Conservation (phyloP, 1,140 invertebrate genomes). For the Formica selysi region DNA sequence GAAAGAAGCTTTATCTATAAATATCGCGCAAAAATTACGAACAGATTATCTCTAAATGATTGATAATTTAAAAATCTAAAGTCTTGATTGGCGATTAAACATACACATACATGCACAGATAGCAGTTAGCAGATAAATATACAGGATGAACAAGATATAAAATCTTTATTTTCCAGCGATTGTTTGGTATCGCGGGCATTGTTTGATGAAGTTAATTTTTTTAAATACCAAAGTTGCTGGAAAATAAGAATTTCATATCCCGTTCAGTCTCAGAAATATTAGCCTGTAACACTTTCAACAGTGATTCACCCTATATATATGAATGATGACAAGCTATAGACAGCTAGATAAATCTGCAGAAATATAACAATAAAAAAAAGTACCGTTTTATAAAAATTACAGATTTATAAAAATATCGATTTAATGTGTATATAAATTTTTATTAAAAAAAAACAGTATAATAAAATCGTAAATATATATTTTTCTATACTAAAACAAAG, state of each 20-base stretch:
- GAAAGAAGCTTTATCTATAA: not conserved
- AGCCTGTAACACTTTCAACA: too few relatives aligned
- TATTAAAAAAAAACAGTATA: not conserved
- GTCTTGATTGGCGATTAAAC: not conserved
- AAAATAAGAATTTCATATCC: too few relatives aligned
- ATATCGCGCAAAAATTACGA: not conserved
- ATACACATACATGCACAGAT: not conserved
- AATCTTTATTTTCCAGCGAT: too few relatives aligned
- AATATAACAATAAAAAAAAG: conserved; percentile 4
- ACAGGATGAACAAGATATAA: not conserved
- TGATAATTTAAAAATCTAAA: not conserved
- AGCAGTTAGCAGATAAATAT: not conserved
- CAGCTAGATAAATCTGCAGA: not conserved
- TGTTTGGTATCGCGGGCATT: too few relatives aligned
- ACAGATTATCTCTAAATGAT: conserved; percentile 8
- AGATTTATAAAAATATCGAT: conserved; percentile 21
- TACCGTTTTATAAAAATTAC: conserved; percentile 23
- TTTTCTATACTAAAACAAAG: not conserved
- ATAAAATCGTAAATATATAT: conserved; percentile 8
- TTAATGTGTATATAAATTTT: conserved; percentile 37
- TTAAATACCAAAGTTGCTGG: too few relatives aligned
- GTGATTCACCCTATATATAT: too few relatives aligned
- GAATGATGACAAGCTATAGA: too few relatives aligned
- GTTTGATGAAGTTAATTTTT: too few relatives aligned
- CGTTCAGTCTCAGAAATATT: too few relatives aligned